phyloP scores from a whole-genome alignment of 2,888 invertebrate genomes.

The Cephus spinipes region DNA sequence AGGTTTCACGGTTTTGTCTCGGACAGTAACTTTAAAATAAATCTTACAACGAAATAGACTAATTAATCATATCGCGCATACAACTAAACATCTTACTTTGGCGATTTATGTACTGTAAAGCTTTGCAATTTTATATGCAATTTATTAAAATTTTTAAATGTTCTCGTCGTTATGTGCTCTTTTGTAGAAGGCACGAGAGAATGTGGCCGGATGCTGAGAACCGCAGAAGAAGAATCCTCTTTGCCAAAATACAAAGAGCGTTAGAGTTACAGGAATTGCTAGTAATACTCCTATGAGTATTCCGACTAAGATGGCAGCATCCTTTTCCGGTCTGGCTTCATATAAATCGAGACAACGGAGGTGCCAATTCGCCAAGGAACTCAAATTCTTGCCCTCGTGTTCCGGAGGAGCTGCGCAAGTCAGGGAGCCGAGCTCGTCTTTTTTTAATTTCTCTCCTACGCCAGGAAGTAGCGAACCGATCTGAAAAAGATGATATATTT shows the following conservation, averaged over 20 bases:
- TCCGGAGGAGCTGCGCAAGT: constrained; percentile 78
- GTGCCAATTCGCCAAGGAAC: constrained; percentile 70
- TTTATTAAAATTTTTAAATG: constrained; percentile 11
- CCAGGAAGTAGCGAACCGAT: constrained; percentile 50
- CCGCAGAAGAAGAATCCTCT: constrained; percentile 75
- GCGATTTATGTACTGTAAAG: not conserved
- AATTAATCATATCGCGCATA: not conserved
- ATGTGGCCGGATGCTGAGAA: constrained; percentile 71
- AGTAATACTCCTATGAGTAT: constrained; percentile 76
- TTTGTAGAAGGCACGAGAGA: constrained; percentile 80
- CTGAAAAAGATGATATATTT: constrained; percentile 32
- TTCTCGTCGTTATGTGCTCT: constrained; percentile 72
- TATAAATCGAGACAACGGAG: constrained; percentile 78
- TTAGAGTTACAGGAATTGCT: constrained; percentile 76
- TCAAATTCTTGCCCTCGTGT: constrained; percentile 72
- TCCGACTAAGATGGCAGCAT: constrained; percentile 78
- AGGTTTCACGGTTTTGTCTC: not conserved
- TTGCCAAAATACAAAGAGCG: constrained; percentile 72
- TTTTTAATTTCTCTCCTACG: constrained; percentile 45
- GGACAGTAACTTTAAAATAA: not conserved
- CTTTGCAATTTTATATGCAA: not conserved
- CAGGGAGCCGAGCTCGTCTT: constrained; percentile 33
- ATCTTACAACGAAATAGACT: too few relatives aligned
- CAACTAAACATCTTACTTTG: not conserved
- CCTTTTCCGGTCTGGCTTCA: constrained; percentile 75